These are phyloP conservation scores for Meles meles DNA, from an alignment of 2,113 vertebrate genomes.

Conservation along the genomic window DNA sequence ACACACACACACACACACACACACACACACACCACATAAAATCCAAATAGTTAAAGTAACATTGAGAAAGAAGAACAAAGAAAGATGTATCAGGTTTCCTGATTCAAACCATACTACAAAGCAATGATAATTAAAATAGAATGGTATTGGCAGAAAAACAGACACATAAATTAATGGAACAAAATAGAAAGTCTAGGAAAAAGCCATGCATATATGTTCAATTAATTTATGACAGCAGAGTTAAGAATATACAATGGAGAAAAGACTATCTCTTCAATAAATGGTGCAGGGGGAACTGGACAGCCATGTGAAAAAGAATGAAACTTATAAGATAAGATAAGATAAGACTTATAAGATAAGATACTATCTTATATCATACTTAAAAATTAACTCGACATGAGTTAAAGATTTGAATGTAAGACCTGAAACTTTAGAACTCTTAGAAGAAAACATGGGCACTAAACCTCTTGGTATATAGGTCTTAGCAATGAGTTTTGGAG, in stretches of 20 bases:
- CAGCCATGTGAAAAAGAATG: neutral
- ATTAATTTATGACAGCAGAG: neutral
- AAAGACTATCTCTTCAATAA: neutral
- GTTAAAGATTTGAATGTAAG: neutral
- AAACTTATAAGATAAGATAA: no score
- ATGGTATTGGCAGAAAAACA: neutral
- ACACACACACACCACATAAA: no score
- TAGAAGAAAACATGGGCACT: neutral
- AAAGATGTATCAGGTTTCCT: neutral
- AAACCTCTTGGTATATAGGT: neutral
- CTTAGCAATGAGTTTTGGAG: neutral
- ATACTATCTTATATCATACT: neutral
- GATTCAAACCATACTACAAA: neutral
- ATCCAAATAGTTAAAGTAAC: neutral
- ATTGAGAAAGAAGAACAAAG: neutral
- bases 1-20: neutral
- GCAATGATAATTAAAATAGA: neutral
- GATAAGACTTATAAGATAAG: no score
- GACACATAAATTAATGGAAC: neutral
- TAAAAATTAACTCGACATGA: neutral
- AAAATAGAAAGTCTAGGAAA: neutral
- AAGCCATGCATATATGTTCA: neutral
- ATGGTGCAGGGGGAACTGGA: neutral
- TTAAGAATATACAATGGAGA: neutral
- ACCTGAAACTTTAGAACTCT: neutral